Base-by-base conservation (phyloP, 2,797 vertebrate genomes). In the Characodon lateralis region DNA sequence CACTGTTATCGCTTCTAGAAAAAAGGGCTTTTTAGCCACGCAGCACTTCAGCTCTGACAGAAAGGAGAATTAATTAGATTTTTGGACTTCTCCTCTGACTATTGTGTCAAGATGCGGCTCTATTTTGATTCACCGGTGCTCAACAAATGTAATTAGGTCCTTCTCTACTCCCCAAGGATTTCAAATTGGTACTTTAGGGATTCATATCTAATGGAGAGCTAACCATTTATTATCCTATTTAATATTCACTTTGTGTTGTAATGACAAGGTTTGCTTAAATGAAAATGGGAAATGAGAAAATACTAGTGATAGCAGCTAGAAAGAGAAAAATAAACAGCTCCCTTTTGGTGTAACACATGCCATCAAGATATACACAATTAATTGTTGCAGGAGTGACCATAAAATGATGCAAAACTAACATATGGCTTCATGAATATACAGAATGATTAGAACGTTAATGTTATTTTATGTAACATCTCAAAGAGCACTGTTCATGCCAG, bases 51-150 rank as follows among this genome's bases (percentile, higher is more conserved):
- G 87, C 88, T 85, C 86, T 90, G 91, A 94, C 91, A 90, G 89
- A 91, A 69, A 88, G 79, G 90, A 86, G 91, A 95, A 94, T 93
- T 95, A 95, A 95, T 95, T 94, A 91, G 90, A 93, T 95, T 94
- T 88, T 89, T 90, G 89, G 94, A 93, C 86, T 91, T 92, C 90
- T 89, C 91, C 90, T 87, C 84, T 81, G 89, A 94, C 92, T 90
- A 93, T 92, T 92, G 92, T 94, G 91, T 89, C 85, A 92, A 91
- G 91, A 81, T 81, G 83, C 76, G n/a, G 85, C 85, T 88, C 86
- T 89, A 88, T 91, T 94, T 95, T 93, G 90, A 95, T 93, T 87
- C 89, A 72, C 83, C 63, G 87, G 79, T 91, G 91, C 92, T 92
- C 78, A 77, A 94, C 89, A 91, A 93, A 93, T 91, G 86, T 94